phyloP scores from a whole-genome alignment of 2,888 invertebrate species.

The Oligia latruncula region DNA sequence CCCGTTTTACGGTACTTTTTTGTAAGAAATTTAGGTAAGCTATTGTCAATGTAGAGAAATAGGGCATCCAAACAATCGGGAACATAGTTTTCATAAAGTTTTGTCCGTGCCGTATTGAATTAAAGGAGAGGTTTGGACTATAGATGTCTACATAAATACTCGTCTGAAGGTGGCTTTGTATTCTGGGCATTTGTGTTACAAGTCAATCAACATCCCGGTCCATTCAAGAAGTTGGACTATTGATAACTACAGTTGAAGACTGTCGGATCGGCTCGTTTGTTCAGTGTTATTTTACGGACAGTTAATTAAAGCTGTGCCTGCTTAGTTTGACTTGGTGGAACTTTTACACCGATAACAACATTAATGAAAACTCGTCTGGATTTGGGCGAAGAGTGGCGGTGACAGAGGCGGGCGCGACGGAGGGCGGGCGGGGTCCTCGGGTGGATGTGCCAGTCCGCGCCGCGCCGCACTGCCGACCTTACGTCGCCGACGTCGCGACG shows the following conservation, averaged over 20 bases:
- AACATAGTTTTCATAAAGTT: constrained; percentile 38
- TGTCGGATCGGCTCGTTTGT: constrained; percentile 77
- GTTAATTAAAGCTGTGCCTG: constrained; percentile 87
- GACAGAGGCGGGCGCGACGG: constrained; percentile 80
- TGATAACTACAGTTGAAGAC: constrained; percentile 72
- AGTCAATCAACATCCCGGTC: constrained; percentile 72
- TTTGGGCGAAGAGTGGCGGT: constrained; percentile 85
- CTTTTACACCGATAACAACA: constrained; percentile 89
- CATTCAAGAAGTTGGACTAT: constrained; percentile 71
- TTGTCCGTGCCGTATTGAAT: constrained; percentile 13
- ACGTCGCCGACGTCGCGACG: constrained; percentile 74
- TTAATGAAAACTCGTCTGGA: constrained; percentile 89
- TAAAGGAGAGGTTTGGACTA: constrained; percentile 29
- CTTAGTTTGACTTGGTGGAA: constrained; percentile 85
- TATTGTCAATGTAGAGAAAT: not conserved
- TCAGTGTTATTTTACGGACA: constrained; percentile 84
- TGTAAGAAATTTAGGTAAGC: not conserved
- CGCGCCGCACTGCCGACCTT: constrained; percentile 78
- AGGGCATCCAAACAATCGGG: not conserved
- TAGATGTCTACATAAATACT: constrained; percentile 29
- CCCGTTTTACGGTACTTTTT: not conserved
- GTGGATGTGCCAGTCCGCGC: constrained; percentile 81
- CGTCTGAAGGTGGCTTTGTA: constrained; percentile 40
- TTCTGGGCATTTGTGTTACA: constrained; percentile 63
- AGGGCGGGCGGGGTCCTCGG: constrained; percentile 79